These are phyloP conservation scores for Ochropleura leucogaster DNA, from an alignment of 2,888 invertebrate genomes.

Conservation along the genomic window DNA sequence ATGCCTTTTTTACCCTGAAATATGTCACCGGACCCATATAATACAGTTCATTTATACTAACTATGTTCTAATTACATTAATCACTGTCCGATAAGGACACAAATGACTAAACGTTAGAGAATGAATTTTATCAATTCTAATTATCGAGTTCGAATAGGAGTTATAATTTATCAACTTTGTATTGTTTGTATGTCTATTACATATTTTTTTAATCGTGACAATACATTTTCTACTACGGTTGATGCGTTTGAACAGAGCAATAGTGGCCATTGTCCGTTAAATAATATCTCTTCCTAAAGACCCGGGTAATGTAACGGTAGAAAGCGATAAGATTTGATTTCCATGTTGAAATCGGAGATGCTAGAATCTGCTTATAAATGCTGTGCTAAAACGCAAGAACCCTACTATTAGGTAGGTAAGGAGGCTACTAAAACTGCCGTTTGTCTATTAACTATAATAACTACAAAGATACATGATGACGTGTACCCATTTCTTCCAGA, in stretches of 20 bases:
- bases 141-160: slow-evolving; percentile 2
- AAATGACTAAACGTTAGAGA: slow-evolving; percentile 24
- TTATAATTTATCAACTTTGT: background rate
- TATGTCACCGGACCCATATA: slow-evolving; percentile 37
- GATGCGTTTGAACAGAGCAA: background rate
- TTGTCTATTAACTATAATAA: background rate
- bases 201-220: slow-evolving; percentile 7
- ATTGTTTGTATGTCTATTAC: background rate
- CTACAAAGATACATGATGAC: slow-evolving; percentile 26
- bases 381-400: background rate
- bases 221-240: slow-evolving; percentile 7
- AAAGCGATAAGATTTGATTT: background rate
- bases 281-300: background rate
- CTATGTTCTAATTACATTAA: slow-evolving; percentile 36
- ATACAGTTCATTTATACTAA: slow-evolving; percentile 29
- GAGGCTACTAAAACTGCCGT: background rate
- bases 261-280: background rate
- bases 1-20: slow-evolving; percentile 94
- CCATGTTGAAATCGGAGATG: background rate
- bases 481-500: slow-evolving; percentile 88
- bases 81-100: slow-evolving; percentile 30
- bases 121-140: slow-evolving; percentile 22
- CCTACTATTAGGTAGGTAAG: background rate
- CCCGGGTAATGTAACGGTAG: background rate
- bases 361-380: background rate